Percentiles rank a stretch among this genome's conserved stretches.
Conservation (phyloP, 2,797 vertebrate species). For the Sebastes alutus region DNA sequence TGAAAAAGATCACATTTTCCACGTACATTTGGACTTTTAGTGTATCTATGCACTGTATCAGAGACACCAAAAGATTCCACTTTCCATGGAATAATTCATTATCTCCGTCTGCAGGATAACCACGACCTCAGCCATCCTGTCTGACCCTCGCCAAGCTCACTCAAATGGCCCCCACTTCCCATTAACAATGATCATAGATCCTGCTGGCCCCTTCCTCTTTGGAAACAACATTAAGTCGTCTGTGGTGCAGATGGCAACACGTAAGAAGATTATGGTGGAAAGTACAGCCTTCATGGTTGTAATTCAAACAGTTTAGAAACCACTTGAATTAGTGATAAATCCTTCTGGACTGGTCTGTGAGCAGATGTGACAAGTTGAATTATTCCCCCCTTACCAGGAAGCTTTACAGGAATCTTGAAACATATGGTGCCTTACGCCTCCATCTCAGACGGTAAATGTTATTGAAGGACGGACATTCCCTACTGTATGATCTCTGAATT, state of each 20-base stretch:
- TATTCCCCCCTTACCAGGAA: constrained; percentile 90
- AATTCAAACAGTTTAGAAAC: constrained; percentile 92
- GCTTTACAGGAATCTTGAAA: constrained; percentile 91
- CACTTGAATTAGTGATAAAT: constrained; percentile 93
- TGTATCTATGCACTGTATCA: not conserved
- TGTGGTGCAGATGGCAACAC: constrained; percentile 71
- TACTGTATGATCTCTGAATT: constrained; percentile 80
- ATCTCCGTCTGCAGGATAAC: constrained; percentile 33
- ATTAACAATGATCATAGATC: constrained; percentile 63
- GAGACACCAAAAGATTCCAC: not conserved
- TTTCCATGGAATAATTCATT: constrained; percentile 36
- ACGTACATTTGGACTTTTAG: not conserved
- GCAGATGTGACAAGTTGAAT: constrained; percentile 96
- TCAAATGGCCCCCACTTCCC: constrained; percentile 36
- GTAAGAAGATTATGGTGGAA: constrained; percentile 81
- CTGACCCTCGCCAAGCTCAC: constrained; percentile 41
- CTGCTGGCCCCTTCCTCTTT: constrained; percentile 59
- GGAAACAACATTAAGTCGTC: constrained; percentile 58
- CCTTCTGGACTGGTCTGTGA: constrained; percentile 88
- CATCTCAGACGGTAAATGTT: constrained; percentile 87
- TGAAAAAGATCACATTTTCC: not conserved
- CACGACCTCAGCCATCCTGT: constrained; percentile 17
- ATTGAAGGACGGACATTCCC: constrained; percentile 88
- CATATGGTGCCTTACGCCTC: constrained; percentile 89
- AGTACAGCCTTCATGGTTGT: constrained; percentile 82